Conservation (phyloP, 2,113 vertebrate genomes). For the Microcebus jonahi region DNA sequence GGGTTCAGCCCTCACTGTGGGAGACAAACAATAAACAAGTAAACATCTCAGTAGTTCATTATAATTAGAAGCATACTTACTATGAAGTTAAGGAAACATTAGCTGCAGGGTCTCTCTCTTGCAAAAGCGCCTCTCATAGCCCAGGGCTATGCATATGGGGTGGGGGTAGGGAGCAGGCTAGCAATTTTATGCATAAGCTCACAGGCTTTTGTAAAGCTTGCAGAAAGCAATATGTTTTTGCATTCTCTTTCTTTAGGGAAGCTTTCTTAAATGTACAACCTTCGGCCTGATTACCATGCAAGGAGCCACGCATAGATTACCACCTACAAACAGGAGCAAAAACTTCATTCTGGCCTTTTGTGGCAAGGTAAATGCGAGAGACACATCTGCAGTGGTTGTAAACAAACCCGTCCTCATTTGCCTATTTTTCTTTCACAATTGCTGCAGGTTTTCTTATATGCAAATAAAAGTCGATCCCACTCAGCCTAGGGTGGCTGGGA, state of each 20-base stretch:
- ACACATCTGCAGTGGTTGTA: conserved; percentile 29
- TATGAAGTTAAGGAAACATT: conserved; percentile 37
- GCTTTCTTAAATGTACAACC: neutral
- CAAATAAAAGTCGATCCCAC: conserved; percentile 63
- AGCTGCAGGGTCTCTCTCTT: conserved; percentile 20
- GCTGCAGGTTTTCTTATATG: conserved; percentile 75
- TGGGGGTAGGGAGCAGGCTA: neutral
- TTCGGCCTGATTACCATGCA: conserved; percentile 14
- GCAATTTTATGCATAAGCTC: conserved; percentile 12
- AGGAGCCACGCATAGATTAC: conserved; percentile 50
- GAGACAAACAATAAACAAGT: conserved; percentile 48
- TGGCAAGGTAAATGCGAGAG: conserved; percentile 43
- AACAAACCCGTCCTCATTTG: conserved; percentile 72
- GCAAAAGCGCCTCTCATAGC: neutral
- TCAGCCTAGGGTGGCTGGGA: neutral
- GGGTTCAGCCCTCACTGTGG: neutral
- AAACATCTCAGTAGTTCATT: conserved; percentile 31
- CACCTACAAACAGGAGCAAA: neutral
- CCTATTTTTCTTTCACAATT: conserved; percentile 63
- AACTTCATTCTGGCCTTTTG: conserved; percentile 55
- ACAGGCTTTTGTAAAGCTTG: conserved; percentile 5
- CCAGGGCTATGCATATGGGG: neutral
- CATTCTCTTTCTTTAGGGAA: conserved; percentile 42
- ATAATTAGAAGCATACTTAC: conserved; percentile 59
- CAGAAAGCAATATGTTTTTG: conserved; percentile 49